Base-by-base conservation (phyloP, 2,797 vertebrate genomes). In the Adrianichthys oophorus region DNA sequence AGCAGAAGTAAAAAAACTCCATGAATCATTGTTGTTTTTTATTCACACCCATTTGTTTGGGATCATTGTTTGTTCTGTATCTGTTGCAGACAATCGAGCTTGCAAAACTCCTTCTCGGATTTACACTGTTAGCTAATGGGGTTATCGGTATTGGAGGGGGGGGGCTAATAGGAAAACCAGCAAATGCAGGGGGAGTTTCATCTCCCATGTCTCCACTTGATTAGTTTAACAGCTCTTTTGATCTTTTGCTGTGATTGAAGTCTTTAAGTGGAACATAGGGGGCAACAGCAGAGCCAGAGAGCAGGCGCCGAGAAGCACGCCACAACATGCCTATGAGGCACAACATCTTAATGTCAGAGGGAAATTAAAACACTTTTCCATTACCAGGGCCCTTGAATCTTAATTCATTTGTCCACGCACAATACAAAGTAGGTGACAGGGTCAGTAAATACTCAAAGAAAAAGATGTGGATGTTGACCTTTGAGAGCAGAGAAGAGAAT, bases 361-460 rank as follows among this genome's bases (percentile, higher is more conserved):
- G 94, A 97, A 98, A 98, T 98, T 97, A 97, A 94, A 98, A 95
- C 92, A 95, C 92, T 93, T 95, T 95, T 93, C 91, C 89, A 93
- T 95, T 95, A 93, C 93, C 82, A 88, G 90, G 93, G 90, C 91
- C 59, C 92, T 92, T 93, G 90, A 93, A 93, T 95, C 94, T 94
- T 94, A 96, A 96, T 96, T 95, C 94, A 93, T 92, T 94, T 90
- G 88, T 91, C 88, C 82, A 87, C 84, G 91, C 91, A 91, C 81
- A 83, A 83, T 86, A 93, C 87, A 92, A 94, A 93, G 83, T 87
- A 83, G 91, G 90, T 90, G 91, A 91, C 89, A 87, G 89, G 91
- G 91, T 92, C 91, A 92, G 85, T 88, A 90, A 86, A 89, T 89
- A 88, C 85, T 89, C 91, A 87, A 80, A 84, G 91, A 90, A 89